Evolutionary conservation across 2,113 vertebrate genomes (phyloP), one percentile per base, ranked within the genome.

Genomic region (Channa argus): DNA sequence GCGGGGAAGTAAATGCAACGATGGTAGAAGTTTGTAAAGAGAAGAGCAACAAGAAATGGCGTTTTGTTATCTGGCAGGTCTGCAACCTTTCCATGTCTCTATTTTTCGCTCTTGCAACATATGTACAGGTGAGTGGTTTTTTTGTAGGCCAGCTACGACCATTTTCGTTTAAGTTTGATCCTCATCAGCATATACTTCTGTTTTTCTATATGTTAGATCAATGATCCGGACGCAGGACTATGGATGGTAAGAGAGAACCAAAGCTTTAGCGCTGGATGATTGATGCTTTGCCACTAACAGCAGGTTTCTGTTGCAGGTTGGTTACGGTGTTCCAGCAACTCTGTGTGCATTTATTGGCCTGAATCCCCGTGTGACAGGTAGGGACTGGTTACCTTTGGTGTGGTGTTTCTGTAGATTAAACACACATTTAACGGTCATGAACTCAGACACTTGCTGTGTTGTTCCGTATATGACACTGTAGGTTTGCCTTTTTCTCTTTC

Each of bases 361-460:
- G 49, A 93, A 86, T 4, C 95, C 96, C 49, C 91, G 88, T 8
- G 46, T 96, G 86, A 96, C 97, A 93, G 97, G 98, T 97, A 95
- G 2, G 11, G 2, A 14, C 24, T 24, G 24, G 24, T 24, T 24
- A 24, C 24, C 24, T 24, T 24, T 24, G 24, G 24, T 24, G 24
- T 24, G 24, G 39, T 41, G 39, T 4, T 4, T 43, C 8, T 49
- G 1, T 10, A 45, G 2, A 41, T 41, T 41, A 41, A 7, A 67
- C 15, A 15, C 3, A 38, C 1, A 24, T 13, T 0, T 2, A 52
- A 11, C 1, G 2, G 45, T 1, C 2, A n/a, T 24, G 37, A 37
- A n/a, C 0, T 1, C 9, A 4, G 6, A 1, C 2, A n/a, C 11
- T 34, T 8, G 8, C 10, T 6, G 8, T 15, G 11, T 41, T 70